These are phyloP conservation scores for Meiosimyza platycephala DNA, from an alignment of 2,888 invertebrate species.

Conservation along the genomic window DNA sequence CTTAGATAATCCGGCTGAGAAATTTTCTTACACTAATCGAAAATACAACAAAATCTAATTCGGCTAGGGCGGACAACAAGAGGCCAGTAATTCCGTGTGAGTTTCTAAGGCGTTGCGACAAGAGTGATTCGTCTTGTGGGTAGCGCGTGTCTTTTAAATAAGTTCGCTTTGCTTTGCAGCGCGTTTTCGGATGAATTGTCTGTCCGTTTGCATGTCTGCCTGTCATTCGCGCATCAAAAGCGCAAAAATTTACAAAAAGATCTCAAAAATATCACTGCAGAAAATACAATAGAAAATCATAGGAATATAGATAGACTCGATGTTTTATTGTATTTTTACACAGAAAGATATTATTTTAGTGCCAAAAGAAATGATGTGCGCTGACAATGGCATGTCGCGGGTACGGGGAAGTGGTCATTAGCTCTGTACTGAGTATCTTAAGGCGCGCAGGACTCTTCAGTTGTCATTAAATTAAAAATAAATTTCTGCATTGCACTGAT, in stretches of 20 bases:
- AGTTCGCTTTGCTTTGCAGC: constrained; percentile 34
- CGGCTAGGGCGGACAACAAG: constrained; percentile 43
- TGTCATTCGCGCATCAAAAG: constrained; percentile 42
- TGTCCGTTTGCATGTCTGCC: constrained; percentile 18
- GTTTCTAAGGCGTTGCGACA: constrained; percentile 63
- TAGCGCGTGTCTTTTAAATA: constrained; percentile 53
- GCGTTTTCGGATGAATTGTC: constrained; percentile 17
- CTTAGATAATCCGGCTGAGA: not conserved
- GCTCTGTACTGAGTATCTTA: constrained; percentile 31
- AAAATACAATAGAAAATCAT: constrained; percentile 36
- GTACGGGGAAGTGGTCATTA: constrained; percentile 34
- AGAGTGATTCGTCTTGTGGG: constrained; percentile 61
- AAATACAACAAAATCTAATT: constrained; percentile 57
- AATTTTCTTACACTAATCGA: constrained; percentile 41
- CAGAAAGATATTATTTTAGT: constrained; percentile 38
- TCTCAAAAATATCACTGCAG: constrained; percentile 25
- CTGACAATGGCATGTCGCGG: constrained; percentile 39
- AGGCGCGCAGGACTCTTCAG: constrained; percentile 49
- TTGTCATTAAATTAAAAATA: constrained; percentile 43
- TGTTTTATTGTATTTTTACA: not conserved
- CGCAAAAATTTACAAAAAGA: constrained; percentile 25
- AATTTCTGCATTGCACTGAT: constrained; percentile 36
- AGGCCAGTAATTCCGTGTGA: constrained; percentile 54
- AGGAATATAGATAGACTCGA: constrained; percentile 28
- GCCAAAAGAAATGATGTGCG: constrained; percentile 46